phyloP scores from a whole-genome alignment of 1,140 invertebrate species.

The Armadillidium nasatum region DNA sequence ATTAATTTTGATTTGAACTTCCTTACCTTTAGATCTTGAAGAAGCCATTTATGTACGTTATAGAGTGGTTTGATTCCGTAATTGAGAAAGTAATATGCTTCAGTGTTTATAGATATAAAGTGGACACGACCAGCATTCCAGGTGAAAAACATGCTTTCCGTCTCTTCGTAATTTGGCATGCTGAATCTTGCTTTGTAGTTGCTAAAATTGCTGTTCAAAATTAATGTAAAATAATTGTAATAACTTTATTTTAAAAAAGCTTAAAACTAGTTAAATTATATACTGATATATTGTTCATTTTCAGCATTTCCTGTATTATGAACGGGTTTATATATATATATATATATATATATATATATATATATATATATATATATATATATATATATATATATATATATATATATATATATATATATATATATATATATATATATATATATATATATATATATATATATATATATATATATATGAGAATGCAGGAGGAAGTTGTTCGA shows the following conservation, averaged over 20 bases:
- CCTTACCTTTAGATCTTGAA: conserved; percentile 66
- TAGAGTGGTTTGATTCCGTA: conserved; percentile 69
- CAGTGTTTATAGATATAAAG: conserved; percentile 85
- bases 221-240: neutral
- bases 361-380: no score
- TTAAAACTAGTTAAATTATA: conserved; percentile 18
- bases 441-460: no score
- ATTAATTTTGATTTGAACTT: no score
- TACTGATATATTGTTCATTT: neutral
- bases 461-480: no score
- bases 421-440: no score
- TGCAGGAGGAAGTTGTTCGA: no score
- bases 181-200: conserved; percentile 71
- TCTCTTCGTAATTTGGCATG: conserved; percentile 66
- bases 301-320: no score
- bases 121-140: conserved; percentile 88
- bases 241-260: neutral
- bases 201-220: conserved; percentile 69
- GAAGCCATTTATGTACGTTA: conserved; percentile 85
- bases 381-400: no score
- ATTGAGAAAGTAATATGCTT: conserved; percentile 87
- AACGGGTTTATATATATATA: no score
- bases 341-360: no score
- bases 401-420: no score
- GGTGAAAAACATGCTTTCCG: conserved; percentile 77